Evolutionary conservation across 2,797 vertebrate genomes (phyloP).

Genomic region (Coranthus polyacanthus): DNA sequence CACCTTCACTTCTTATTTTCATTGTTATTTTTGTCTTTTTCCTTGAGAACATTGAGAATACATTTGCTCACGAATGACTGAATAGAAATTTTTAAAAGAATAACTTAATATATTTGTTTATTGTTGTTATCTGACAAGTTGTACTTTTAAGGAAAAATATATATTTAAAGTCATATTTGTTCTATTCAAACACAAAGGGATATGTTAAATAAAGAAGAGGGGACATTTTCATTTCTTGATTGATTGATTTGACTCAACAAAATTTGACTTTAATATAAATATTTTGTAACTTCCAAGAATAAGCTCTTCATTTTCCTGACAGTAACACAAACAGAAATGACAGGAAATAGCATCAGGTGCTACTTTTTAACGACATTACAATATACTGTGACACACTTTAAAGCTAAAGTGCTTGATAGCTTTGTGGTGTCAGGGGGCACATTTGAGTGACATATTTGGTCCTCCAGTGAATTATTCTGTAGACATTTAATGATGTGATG

Average conservation of each 20-base stretch:
- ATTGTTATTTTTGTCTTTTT: slow-evolving; percentile 71
- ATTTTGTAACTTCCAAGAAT: no score
- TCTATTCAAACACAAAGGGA: slow-evolving; percentile 50
- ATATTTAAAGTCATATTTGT: slow-evolving; percentile 60
- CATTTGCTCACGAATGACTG: slow-evolving; percentile 44
- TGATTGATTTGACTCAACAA: slow-evolving; percentile 11
- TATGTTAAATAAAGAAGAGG: slow-evolving; percentile 74
- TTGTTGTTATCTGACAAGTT: slow-evolving; percentile 59
- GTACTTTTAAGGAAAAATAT: slow-evolving; percentile 54
- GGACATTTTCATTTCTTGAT: slow-evolving; percentile 64
- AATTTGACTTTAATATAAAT: no score
- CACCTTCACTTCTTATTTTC: slow-evolving; percentile 64
- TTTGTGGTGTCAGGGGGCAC: no score
- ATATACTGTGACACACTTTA: no score
- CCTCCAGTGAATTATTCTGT: no score
- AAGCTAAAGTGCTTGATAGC: no score
- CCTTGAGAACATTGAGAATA: slow-evolving; percentile 56
- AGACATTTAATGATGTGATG: no score
- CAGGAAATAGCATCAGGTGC: no score
- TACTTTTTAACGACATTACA: no score
- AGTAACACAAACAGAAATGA: no score
- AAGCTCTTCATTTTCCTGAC: no score
- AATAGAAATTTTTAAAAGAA: slow-evolving; percentile 59
- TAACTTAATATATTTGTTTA: slow-evolving; percentile 70
- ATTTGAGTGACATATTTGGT: no score